Percentiles rank a stretch among this genome's conserved stretches.
Evolutionary conservation across 2,888 invertebrate genomes (phyloP).

Genomic region (Keiferia lycopersicella): DNA sequence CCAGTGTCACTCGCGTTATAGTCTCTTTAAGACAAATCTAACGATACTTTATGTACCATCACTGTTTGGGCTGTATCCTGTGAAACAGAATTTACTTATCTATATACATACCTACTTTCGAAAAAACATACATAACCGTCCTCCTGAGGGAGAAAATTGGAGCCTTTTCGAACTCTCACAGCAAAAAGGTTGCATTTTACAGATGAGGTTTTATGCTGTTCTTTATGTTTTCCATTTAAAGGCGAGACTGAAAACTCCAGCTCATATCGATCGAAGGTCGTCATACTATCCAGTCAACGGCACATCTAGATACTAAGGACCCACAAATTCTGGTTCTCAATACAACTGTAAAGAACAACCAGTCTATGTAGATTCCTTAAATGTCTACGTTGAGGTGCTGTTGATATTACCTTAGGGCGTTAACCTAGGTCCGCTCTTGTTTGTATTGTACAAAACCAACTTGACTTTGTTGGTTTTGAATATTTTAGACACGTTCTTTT

Average conservation of each 20-base stretch:
- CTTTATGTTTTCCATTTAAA: constrained; percentile 16
- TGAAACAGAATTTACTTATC: no score
- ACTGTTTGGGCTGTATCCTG: no score
- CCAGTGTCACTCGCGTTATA: no score
- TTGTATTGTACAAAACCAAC: constrained; percentile 6
- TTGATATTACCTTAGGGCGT: background rate
- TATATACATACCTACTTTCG: no score
- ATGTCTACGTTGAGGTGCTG: background rate
- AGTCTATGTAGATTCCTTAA: background rate
- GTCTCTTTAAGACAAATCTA: no score
- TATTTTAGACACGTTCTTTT: background rate
- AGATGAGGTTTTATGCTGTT: constrained; percentile 7
- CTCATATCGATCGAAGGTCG: constrained; percentile 18
- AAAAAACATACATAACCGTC: no score
- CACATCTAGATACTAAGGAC: background rate
- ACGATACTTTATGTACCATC: no score
- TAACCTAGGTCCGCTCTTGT: constrained; percentile 16
- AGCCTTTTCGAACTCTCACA: background rate
- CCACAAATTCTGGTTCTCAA: no score
- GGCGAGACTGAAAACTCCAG: background rate
- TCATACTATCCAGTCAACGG: constrained; percentile 1
- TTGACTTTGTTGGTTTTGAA: background rate
- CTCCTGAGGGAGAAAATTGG: constrained; percentile 2
- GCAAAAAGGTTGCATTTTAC: background rate
- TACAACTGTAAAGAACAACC: no score